Evolutionary conservation across 2,113 vertebrate genomes (phyloP), one percentile per base, ranked within the genome.

Genomic region (Gopherus evgoodei): DNA sequence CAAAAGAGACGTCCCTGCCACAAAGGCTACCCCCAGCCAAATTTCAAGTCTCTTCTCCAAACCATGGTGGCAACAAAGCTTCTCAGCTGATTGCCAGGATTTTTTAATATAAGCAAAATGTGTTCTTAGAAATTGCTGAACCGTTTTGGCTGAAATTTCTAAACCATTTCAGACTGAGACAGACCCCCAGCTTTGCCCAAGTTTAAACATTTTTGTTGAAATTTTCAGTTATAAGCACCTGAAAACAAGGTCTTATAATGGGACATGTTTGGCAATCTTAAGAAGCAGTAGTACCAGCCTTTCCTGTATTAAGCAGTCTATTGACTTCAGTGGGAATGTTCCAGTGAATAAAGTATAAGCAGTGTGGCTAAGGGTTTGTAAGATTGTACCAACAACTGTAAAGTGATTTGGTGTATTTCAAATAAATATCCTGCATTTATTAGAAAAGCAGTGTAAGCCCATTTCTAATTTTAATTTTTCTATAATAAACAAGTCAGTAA

Each of bases 401-500:
- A 57, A 90, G 21, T 29, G 44, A 91, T 88, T 72, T 92, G 53
- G 16, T 53, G 81, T 83, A 42, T 12, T 76, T 79, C 42, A 82
- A 7, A 81, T 89, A 6, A 72, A 11, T 83, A n/a, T 8, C 22
- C 87, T 57, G 69, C 84, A 38, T 87, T 84, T 90, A 79, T 83
- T 86, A 86, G 24, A 87, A 86, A 92, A 91, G 53, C 47, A 57
- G 5, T 50, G 24, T 27, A 62, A 5, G 83, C 27, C 3, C 69
- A 83, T 86, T 94, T 92, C 56, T 27, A 49, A 21, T 82, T 84
- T 92, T 44, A 88, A 96, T 19, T 56, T 4, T 69, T 83, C 44
- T 65, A 5, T 59, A 90, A 92, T 90, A 94, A 89, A 89, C 53
- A 94, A 90, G 17, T 29, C 69, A 85, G 44, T 38, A 56, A 76